Evolutionary conservation across 2,888 invertebrate species (phyloP).

Genomic region (Idaea dimidiata): DNA sequence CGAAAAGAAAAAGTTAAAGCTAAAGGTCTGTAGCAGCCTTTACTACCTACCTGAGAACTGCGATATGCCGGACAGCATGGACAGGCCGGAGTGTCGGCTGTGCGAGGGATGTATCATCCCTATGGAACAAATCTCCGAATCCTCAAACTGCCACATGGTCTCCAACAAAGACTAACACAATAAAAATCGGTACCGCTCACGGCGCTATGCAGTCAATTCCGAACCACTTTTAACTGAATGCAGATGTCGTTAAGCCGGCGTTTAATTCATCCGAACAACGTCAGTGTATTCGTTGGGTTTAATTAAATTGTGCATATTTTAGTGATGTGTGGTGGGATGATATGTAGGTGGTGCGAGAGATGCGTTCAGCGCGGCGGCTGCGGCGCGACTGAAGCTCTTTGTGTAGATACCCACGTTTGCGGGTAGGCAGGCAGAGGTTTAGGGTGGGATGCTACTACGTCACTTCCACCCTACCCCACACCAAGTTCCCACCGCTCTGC

Average conservation of each 20-base stretch:
- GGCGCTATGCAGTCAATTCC: neutral
- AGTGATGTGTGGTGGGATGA: slow-evolving; percentile 47
- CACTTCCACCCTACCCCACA: slow-evolving; percentile 34
- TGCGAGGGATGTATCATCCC: slow-evolving; percentile 88
- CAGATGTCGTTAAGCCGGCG: neutral
- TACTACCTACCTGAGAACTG: slow-evolving; percentile 69
- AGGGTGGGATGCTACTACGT: slow-evolving; percentile 48
- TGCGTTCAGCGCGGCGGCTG: slow-evolving; percentile 61
- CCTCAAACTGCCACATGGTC: slow-evolving; percentile 85
- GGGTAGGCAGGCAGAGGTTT: slow-evolving; percentile 28
- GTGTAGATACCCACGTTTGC: slow-evolving; percentile 38
- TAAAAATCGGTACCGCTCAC: slow-evolving; percentile 3
- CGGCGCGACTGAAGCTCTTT: slow-evolving; percentile 63
- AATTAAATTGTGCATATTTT: slow-evolving; percentile 56
- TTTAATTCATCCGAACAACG: slow-evolving; percentile 13
- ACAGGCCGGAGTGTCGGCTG: slow-evolving; percentile 86
- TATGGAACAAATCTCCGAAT: slow-evolving; percentile 90
- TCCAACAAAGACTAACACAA: neutral
- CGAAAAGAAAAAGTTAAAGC: no score
- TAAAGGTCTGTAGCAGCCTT: no score
- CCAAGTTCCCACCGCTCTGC: slow-evolving; percentile 21
- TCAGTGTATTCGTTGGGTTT: slow-evolving; percentile 42
- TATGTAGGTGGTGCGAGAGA: slow-evolving; percentile 46
- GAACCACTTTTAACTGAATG: neutral
- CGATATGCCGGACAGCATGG: slow-evolving; percentile 69